Conservation (phyloP, 2,888 invertebrate genomes). For the Drosophila mimica region DNA sequence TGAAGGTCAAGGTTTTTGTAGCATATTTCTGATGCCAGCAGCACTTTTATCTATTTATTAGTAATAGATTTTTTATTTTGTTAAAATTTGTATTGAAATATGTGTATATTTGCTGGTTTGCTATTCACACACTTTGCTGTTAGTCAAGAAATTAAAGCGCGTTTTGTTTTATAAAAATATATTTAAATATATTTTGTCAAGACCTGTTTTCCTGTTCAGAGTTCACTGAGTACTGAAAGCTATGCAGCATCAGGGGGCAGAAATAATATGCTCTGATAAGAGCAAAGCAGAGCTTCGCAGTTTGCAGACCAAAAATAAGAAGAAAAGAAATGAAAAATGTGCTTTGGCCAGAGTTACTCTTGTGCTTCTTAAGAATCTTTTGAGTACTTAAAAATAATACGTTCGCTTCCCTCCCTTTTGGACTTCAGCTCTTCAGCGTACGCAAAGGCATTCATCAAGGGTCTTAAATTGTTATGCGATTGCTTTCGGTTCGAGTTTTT, state of each 20-base stretch:
- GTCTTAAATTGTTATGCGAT: constrained; percentile 54
- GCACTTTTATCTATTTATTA: constrained; percentile 1
- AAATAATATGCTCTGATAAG: constrained; percentile 56
- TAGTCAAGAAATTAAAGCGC: constrained; percentile 14
- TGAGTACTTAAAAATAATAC: constrained; percentile 68
- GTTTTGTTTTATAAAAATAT: background rate
- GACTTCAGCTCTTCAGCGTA: constrained; percentile 9
- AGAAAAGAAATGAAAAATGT: constrained; percentile 19
- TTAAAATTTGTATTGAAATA: background rate
- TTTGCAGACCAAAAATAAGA: constrained; percentile 48
- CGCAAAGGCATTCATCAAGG: constrained; percentile 71
- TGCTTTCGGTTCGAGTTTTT: constrained; percentile 17
- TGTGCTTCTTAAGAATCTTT: constrained; percentile 44
- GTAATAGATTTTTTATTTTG: background rate
- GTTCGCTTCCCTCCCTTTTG: constrained; percentile 40
- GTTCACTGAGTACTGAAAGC: constrained; percentile 63
- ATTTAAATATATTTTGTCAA: constrained; percentile 19
- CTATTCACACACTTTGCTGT: constrained; percentile 11
- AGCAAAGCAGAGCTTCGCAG: constrained; percentile 50
- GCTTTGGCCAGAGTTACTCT: constrained; percentile 47
- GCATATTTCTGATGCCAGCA: constrained; percentile 24
- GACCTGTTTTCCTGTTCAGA: constrained; percentile 47
- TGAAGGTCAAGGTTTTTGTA: constrained; percentile 32
- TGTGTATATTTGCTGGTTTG: constrained; percentile 13
- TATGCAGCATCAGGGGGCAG: constrained; percentile 55